Evolutionary conservation across 2,113 vertebrate species (phyloP), one percentile per base, ranked within the genome.

Genomic region (Anoplopoma fimbria): DNA sequence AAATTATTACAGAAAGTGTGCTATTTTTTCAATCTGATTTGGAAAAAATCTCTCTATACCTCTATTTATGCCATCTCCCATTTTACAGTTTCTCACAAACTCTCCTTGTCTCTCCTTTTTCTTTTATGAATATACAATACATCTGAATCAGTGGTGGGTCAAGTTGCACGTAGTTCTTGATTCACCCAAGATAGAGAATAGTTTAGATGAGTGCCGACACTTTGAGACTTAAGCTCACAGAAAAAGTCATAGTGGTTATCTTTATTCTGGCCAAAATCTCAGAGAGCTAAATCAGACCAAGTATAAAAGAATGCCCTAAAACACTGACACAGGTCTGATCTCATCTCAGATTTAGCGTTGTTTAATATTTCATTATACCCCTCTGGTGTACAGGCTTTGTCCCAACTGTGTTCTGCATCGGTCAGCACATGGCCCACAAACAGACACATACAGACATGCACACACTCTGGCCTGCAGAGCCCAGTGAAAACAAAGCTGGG

Each of bases 351-450:
- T 91, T 90, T 82, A 82, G 64, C 45, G 4, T 69, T 75, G 82
- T 90, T 88, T 89, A 91, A 93, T 91, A 91, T 92, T 90, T 89
- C 78, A 86, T 89, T 85, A 64, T 82, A 91, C 82, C 87, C 82
- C 45, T 80, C 63, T 74, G 77, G 83, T 87, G 90, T 86, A 80
- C 62, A 27, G 63, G 80, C 83, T 91, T 91, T 93, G 89, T 90
- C 87, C 82, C 71, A 80, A 83, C 57, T 76, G 67, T 84, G 75
- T 91, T 89, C 81, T 90, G 91, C 88, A 76, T 58, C 57, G 90
- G 86, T 92, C 90, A 92, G 90, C 90, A 91, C 72, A 92, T 80
- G 75, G 75, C 47, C 69, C 77, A n/a, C 80, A 75, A 80, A 75
- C 72, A 82, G 77, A 84, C 58, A 63, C 61, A 70, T 62, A 64